phyloP scores from a whole-genome alignment of 2,797 vertebrate genomes.

The Periparus ater region DNA sequence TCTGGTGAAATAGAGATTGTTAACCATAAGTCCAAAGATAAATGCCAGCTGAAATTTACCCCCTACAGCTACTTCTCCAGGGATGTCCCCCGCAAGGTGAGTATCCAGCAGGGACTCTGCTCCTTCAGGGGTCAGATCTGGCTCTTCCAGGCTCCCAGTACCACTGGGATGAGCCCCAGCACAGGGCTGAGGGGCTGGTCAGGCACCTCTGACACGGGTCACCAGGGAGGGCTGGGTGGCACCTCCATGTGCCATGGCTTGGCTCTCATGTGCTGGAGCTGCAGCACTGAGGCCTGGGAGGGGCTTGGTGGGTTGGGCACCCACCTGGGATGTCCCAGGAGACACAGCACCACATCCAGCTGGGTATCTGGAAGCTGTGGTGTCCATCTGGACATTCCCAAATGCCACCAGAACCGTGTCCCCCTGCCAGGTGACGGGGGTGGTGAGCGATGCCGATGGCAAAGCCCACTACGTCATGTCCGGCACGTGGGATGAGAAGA shows the following conservation, averaged over 20 bases:
- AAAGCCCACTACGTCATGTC: constrained; percentile 81
- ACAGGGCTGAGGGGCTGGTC: background rate
- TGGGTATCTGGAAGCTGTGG: background rate
- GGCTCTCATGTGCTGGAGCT: background rate
- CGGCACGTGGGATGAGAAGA: constrained; percentile 82
- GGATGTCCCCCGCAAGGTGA: constrained; percentile 96
- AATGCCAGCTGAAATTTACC: constrained; percentile 96
- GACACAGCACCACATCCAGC: accelerated
- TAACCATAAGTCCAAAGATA: constrained; percentile 95
- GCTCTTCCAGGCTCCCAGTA: background rate
- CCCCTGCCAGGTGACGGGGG: constrained; percentile 75
- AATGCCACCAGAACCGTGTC: accelerated
- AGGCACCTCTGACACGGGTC: accelerated
- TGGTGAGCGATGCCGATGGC: constrained; percentile 73
- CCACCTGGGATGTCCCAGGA: background rate
- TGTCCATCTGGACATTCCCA: background rate
- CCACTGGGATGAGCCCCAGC: background rate
- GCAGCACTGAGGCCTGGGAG: background rate
- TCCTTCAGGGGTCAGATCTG: background rate
- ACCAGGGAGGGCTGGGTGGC: background rate
- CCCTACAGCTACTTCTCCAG: constrained; percentile 99
- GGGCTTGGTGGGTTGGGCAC: background rate
- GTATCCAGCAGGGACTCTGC: background rate
- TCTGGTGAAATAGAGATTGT: constrained; percentile 97
- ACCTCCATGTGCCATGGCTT: accelerated